These are phyloP conservation scores for Colletes gigas DNA, from an alignment of 1,140 invertebrate species.

Conservation along the genomic window DNA sequence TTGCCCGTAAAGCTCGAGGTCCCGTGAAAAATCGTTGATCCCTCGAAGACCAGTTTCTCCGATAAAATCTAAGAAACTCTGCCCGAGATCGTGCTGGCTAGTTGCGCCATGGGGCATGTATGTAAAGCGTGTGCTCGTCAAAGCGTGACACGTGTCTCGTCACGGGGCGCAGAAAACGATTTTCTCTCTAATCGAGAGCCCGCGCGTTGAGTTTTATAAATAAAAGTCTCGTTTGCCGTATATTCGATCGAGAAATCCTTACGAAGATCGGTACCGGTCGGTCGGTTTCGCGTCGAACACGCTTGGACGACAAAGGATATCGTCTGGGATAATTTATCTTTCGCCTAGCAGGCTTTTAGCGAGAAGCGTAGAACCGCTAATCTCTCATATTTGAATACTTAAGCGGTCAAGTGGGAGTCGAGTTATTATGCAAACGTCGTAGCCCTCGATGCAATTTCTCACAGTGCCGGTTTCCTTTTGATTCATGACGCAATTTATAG, in stretches of 20 bases:
- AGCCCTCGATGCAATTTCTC: slow-evolving; percentile 22
- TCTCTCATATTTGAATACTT: slow-evolving; percentile 4
- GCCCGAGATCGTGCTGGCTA: slow-evolving; percentile 13
- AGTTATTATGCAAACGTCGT: slow-evolving; percentile 8
- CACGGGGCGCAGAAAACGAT: slow-evolving; percentile 26
- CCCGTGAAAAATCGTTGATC: slow-evolving; percentile 30
- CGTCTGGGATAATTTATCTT: not conserved
- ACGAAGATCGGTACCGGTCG: not conserved
- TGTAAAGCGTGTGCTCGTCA: slow-evolving; percentile 30
- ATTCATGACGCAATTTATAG: slow-evolving; percentile 37
- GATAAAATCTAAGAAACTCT: slow-evolving; percentile 35
- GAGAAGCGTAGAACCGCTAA: not conserved
- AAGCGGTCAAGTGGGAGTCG: not conserved
- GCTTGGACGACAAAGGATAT: not conserved
- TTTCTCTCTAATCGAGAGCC: not conserved
- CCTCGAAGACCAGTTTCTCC: not conserved
- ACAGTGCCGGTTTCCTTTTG: slow-evolving; percentile 12
- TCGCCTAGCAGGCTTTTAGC: not conserved
- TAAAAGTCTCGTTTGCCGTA: not conserved
- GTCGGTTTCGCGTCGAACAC: too few species aligned
- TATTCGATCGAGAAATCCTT: not conserved
- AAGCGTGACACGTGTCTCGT: slow-evolving; percentile 46
- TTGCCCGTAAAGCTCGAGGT: not conserved
- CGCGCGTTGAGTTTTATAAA: too few species aligned
- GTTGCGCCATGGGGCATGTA: slow-evolving; percentile 22